Conservation (phyloP, 2,888 invertebrate species). For the Cryptocheilus praepositus region DNA sequence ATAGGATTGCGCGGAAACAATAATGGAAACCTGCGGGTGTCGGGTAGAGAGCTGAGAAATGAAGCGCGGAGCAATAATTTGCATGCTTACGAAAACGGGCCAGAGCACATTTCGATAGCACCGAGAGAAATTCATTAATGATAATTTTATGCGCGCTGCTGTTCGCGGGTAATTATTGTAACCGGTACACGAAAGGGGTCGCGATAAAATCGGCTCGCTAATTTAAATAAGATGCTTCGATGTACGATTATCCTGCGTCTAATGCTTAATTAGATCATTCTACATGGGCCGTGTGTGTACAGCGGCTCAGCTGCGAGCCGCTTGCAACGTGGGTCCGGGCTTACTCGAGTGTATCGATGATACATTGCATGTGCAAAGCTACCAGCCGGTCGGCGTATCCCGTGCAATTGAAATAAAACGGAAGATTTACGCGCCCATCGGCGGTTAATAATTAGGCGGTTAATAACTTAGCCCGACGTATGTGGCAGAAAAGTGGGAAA, state of each 20-base stretch:
- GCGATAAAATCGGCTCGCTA: slow-evolving; percentile 62
- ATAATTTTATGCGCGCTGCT: slow-evolving; percentile 58
- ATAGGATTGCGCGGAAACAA: too few relatives aligned
- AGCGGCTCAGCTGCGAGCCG: neutral
- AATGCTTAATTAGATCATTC: slow-evolving; percentile 24
- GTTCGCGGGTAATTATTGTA: slow-evolving; percentile 60
- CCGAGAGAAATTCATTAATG: slow-evolving; percentile 55
- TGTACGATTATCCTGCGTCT: slow-evolving; percentile 23
- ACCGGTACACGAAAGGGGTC: slow-evolving; percentile 52
- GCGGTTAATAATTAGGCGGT: slow-evolving; percentile 2
- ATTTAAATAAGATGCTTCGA: slow-evolving; percentile 46
- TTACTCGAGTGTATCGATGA: slow-evolving; percentile 1
- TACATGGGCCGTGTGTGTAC: neutral
- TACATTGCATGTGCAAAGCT: neutral
- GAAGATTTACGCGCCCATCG: slow-evolving; percentile 20
- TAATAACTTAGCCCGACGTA: neutral
- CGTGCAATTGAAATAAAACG: slow-evolving; percentile 14
- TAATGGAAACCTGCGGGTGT: too few relatives aligned
- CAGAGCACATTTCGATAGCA: slow-evolving; percentile 21
- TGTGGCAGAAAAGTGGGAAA: neutral
- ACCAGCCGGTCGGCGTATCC: neutral
- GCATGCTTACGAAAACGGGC: slow-evolving; percentile 6
- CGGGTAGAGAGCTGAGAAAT: too few relatives aligned
- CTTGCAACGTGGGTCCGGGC: neutral
- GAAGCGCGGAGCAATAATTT: neutral